Evolutionary conservation across 2,113 vertebrate species (phyloP), one percentile per base, ranked within the genome.

Genomic region (Eretmochelys imbricata): DNA sequence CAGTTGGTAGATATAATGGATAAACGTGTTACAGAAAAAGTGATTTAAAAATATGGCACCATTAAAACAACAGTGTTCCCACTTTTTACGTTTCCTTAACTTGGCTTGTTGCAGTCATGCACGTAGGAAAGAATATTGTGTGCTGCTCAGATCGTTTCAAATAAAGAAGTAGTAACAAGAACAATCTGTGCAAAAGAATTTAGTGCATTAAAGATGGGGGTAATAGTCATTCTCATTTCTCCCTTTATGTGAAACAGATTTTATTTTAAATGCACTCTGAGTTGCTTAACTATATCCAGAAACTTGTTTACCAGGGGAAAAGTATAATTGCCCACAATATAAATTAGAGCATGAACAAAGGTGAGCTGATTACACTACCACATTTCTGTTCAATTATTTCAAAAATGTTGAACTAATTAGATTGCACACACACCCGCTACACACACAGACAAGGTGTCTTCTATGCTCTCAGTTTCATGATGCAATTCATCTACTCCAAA

Each of bases 171-270:
- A 94, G 82, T 98, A 98, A 98, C 96, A 87, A 98, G 98, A 98
- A 98, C 98, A 98, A 97, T 97, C 98, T 98, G 98, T 96, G 96
- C 92, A 50, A 46, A 98, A 96, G 98, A 98, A 98, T 98, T 96
- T 94, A 97, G 97, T 89, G 38, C 97, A 97, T 97, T 98, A 97
- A 98, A 97, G 97, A 98, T 94, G 96, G 97, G 97, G 97, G 97
- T 91, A 97, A 97, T 85, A 97, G 89, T 96, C 97, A 91, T 98
- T 98, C 97, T 98, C 96, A 96, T 98, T 98, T 98, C 98, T 98
- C 98, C 97, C 98, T 97, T 98, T 98, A 98, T 98, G 97, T 90
- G 97, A 98, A 98, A 98, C 98, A 98, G 98, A 98, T 98, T 98
- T 98, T 94, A 93, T 93, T 97, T 59, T 94, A 97, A 97, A 98